A percentile compares a stretch with the other conserved stretches of the same genome.
Evolutionary conservation across 2,888 invertebrate genomes (phyloP).

Genomic region (Calameuta pallipes): DNA sequence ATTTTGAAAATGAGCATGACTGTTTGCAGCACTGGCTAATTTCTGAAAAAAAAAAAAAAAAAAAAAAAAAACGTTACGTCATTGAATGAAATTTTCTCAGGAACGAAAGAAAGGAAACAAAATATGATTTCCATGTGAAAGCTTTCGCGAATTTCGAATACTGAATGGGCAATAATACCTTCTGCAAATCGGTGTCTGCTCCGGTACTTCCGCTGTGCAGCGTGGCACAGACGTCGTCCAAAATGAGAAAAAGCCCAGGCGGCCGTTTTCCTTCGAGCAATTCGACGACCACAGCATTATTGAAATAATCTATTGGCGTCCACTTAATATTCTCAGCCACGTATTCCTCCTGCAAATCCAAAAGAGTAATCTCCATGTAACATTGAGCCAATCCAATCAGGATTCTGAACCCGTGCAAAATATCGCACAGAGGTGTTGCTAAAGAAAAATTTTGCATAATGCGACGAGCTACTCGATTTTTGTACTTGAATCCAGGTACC

Average conservation of each 20-base stretch:
- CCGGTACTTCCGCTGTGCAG: constrained; percentile 76
- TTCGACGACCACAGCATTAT: constrained; percentile 76
- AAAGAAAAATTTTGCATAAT: no score
- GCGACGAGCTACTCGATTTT: no score
- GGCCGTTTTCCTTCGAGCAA: constrained; percentile 74
- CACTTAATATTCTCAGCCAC: constrained; percentile 76
- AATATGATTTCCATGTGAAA: no score
- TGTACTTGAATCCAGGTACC: no score
- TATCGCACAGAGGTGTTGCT: no score
- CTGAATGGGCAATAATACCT: constrained; percentile 46
- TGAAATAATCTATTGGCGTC: constrained; percentile 77
- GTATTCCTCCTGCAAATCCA: constrained; percentile 72
- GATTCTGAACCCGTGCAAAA: no score
- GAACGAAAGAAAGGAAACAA: no score
- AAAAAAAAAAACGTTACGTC: neutral
- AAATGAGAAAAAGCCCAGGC: constrained; percentile 74
- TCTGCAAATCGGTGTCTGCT: constrained; percentile 71
- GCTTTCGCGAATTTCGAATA: no score
- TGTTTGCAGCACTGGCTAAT: constrained; percentile 67
- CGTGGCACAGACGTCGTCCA: constrained; percentile 78
- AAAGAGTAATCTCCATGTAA: constrained; percentile 9
- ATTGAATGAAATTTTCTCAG: neutral
- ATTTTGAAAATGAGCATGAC: constrained; percentile 72
- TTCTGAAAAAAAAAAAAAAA: constrained; percentile 63
- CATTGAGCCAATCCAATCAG: no score